Evolutionary conservation across 2,888 invertebrate genomes (phyloP), one percentile per base, ranked within the genome.

Genomic region (Drosophila paramelanica): DNA sequence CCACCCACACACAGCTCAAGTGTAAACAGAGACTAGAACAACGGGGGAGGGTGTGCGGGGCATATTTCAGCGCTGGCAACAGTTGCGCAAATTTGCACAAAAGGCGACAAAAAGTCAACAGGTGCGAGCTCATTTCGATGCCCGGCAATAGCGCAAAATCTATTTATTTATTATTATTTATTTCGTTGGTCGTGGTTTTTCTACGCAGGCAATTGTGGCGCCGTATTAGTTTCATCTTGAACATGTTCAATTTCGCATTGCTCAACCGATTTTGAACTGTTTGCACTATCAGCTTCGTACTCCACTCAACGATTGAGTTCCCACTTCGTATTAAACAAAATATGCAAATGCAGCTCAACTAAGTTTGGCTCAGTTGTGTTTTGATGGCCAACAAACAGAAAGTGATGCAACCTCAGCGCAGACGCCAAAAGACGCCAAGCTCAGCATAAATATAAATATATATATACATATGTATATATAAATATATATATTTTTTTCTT

Each of bases 61-160:
- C 13, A 17, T 33, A 55, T 52, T 60, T 60, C 27, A 53, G 43
- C 31, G 68, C 57, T 57, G 50, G 59, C 72, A 79, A 62, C 87
- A 81, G 79, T 79, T 83, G 84, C 66, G 81, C 84, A 87, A 84
- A 84, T 84, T 84, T 87, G 59, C 75, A 81, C 74, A 68, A 56
- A 65, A 53, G 55, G 27, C 62, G 70, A 66, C 86, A 17, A 31
- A 20, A 11, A 14, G 65, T 68, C 82, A 87, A 87, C 83, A 84
- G 85, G 87, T 84, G 83, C 69, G 72, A 65, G 57, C 77, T 65
- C 68, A 75, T 79, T 81, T 73, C 70, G 59, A 66, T 80, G 64
- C 60, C 49, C 70, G 73, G 67, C 57, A 59, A 67, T 5, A 67
- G 67, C 72, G 57, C 49, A 53, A 78, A 73, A 80, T 77, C 62